Evolutionary conservation across 2,888 invertebrate species (phyloP).

Genomic region (Serrognathus titanus): DNA sequence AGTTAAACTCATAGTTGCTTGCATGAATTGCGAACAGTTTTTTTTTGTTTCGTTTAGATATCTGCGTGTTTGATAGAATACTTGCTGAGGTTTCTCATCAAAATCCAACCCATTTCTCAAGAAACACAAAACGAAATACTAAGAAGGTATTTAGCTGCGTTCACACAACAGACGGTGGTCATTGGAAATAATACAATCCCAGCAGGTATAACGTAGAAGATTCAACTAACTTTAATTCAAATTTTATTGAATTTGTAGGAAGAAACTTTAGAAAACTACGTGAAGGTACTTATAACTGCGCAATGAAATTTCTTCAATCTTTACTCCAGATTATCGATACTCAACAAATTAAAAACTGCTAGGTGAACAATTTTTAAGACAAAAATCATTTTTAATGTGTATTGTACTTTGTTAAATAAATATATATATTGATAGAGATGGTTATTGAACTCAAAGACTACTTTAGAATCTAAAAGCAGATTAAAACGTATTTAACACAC

Average conservation of each 20-base stretch:
- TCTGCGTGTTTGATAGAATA: constrained; percentile 69
- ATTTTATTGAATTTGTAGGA: constrained; percentile 25
- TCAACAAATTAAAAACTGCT: constrained; percentile 32
- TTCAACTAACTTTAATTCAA: too few species aligned
- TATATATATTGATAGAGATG: too few species aligned
- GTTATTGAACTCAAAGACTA: too few species aligned
- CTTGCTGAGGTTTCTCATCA: constrained; percentile 64
- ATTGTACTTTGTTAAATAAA: too few species aligned
- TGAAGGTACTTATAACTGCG: constrained; percentile 57
- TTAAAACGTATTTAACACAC: too few species aligned
- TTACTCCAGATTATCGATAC: constrained; percentile 53
- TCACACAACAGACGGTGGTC: constrained; percentile 63
- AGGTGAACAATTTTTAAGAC: too few species aligned
- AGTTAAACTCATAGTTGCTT: constrained; percentile 13
- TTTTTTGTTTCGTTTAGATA: constrained; percentile 54
- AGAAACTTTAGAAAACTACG: constrained; percentile 53
- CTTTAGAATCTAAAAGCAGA: too few species aligned
- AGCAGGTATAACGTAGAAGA: constrained; percentile 39
- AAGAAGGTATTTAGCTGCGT: constrained; percentile 61
- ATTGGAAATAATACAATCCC: constrained; percentile 50
- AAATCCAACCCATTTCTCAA: constrained; percentile 61
- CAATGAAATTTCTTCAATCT: constrained; percentile 53
- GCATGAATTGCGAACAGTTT: background rate
- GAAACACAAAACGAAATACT: constrained; percentile 60
- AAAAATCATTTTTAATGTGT: too few species aligned